These are phyloP conservation scores for Penaeus chinensis DNA, from an alignment of 1,140 invertebrate genomes.

Conservation along the genomic window DNA sequence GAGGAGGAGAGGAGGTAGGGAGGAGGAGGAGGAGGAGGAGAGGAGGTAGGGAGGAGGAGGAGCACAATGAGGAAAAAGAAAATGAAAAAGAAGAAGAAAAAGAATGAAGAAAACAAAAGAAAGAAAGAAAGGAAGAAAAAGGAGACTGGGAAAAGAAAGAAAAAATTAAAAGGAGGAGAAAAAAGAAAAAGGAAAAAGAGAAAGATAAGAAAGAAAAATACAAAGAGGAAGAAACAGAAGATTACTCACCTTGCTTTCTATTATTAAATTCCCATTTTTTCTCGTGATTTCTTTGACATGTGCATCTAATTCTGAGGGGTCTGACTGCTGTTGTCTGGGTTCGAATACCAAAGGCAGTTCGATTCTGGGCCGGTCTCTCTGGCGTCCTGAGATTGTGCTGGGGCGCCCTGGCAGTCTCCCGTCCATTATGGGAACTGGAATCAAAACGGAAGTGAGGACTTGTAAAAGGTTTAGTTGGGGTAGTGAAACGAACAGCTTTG, in stretches of 20 bases:
- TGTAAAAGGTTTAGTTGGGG: too few species aligned
- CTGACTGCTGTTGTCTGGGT: slow-evolving; percentile 51
- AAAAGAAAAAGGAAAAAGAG: slow-evolving; percentile 12
- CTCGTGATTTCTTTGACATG: slow-evolving; percentile 60
- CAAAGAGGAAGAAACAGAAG: not conserved
- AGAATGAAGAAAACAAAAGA: too few species aligned
- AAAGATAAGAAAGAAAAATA: not conserved
- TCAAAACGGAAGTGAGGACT: not conserved
- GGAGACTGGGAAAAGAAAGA: too few species aligned
- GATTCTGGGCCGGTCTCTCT: slow-evolving; percentile 56
- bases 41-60: too few species aligned
- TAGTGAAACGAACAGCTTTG: too few species aligned
- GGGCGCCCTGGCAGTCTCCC: slow-evolving; percentile 40
- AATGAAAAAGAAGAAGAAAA: too few species aligned
- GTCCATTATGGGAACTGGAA: slow-evolving; percentile 47
- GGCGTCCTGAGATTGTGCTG: slow-evolving; percentile 58
- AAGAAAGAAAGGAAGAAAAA: too few species aligned
- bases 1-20: too few species aligned
- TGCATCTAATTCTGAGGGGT: slow-evolving; percentile 56
- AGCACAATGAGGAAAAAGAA: too few species aligned
- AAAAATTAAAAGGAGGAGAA: too few species aligned
- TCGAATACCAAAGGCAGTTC: slow-evolving; percentile 55
- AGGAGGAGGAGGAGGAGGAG: too few species aligned
- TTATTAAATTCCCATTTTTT: slow-evolving; percentile 56
- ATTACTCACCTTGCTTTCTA: slow-evolving; percentile 52